Base-by-base conservation (phyloP, 2,797 vertebrate genomes). In the Cephalopachus bancanus region DNA sequence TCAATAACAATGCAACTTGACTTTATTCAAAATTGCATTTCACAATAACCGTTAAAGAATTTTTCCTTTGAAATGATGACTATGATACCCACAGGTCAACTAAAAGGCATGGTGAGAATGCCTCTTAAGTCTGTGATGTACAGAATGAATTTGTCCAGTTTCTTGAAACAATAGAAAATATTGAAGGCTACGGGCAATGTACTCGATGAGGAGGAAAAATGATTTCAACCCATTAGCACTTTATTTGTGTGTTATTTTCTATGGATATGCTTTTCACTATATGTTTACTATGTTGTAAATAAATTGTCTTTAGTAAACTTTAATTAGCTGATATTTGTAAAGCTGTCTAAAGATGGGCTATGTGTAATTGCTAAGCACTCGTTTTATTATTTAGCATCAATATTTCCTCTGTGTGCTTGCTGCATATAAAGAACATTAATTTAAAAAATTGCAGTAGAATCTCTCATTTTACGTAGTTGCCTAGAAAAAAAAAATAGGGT, bases 311-410 rank as follows among this genome's bases (percentile, higher is more conserved):
- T 83, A 65, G 64, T 72, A 95, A 96, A 94, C 96, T 95, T 80
- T 89, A 96, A 94, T 93, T 91, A 96, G 59, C 49, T 94, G 33
- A 26, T 89, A 93, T 96, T 96, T 95, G 15, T 96, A 95, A 96
- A 96, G 16, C 79, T 89, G 22, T 72, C 53, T 94, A 86, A 94
- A 79, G 64, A 95, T 22, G 17, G 57, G 17, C 49, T 95, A 89
- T 86, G 24, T 65, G 69, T 91, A 96, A 91, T 60, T 91, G 55
- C 75, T 80, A 86, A 65, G 44, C 3, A 55, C 7, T 86, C 94
- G 57, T 88, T 94, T 90, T 84, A 91, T 89, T 89, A 67, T 8
- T 55, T 94, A 93, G 7, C 59, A 60, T 89, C 65, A 49, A 19
- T 93, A 86, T 86, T 94, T 95, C 85, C 71, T 83, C 64, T 94